Conservation (phyloP, 2,888 invertebrate species). For the Mimas tiliae region DNA sequence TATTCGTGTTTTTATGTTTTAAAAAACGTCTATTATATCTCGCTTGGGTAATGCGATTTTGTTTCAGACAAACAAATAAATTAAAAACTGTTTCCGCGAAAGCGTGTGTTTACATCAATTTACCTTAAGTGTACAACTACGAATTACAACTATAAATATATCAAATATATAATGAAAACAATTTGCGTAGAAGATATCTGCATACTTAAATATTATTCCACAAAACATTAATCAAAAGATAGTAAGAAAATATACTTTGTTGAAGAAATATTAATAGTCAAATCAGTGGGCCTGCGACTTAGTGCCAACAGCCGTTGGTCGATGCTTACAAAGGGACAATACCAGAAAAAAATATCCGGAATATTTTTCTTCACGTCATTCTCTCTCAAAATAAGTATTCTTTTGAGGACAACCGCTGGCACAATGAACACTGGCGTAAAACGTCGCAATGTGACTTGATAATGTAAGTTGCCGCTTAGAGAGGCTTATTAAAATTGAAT, state of each 20-base stretch:
- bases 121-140: neutral
- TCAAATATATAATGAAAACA: neutral
- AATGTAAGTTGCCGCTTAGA: constrained; percentile 62
- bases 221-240: neutral
- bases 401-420: constrained; percentile 51
- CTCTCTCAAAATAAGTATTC: constrained; percentile 56
- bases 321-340: constrained; percentile 46
- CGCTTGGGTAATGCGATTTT: constrained; percentile 24
- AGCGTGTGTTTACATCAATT: neutral
- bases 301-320: constrained; percentile 40
- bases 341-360: constrained; percentile 43
- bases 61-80: constrained; percentile 16
- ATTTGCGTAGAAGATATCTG: neutral
- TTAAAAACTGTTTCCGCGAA: neutral
- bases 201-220: neutral
- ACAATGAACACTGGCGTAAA: constrained; percentile 55
- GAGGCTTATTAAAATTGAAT: constrained; percentile 66
- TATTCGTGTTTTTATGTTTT: constrained; percentile 16
- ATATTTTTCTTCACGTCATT: constrained; percentile 51
- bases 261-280: constrained; percentile 31
- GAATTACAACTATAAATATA: too few relatives aligned
- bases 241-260: constrained; percentile 33
- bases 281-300: constrained; percentile 47
- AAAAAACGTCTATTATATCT: neutral
- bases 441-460: constrained; percentile 60